Percentiles rank a stretch among this genome's conserved stretches.
phyloP scores from a whole-genome alignment of 2,113 vertebrate genomes.

The Columbina picui region DNA sequence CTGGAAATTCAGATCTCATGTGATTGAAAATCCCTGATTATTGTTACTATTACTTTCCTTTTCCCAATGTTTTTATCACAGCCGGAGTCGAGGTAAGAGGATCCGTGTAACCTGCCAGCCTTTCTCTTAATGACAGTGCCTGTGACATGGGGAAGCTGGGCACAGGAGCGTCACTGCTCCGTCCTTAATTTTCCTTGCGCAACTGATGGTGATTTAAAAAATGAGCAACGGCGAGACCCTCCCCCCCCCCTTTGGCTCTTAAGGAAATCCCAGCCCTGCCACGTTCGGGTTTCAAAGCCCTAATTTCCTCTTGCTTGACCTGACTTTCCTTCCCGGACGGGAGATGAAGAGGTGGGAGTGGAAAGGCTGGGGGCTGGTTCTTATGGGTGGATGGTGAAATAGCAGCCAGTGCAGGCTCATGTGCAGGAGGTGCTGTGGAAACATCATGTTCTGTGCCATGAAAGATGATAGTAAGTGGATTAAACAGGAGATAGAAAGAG shows the following conservation, averaged over 20 bases:
- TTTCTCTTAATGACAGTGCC: rapidly evolving
- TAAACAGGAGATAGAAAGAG: neutral
- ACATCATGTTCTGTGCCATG: neutral
- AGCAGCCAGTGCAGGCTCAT: neutral
- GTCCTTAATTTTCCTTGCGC: neutral
- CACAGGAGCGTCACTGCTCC: neutral
- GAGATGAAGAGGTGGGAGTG: neutral
- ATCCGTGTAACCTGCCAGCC: neutral
- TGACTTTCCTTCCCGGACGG: neutral
- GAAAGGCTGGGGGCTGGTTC: neutral
- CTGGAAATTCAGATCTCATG: neutral
- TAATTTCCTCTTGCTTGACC: conserved; percentile 17
- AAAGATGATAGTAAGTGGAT: neutral
- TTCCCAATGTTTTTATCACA: neutral
- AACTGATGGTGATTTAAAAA: neutral
- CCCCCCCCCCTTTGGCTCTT: neutral
- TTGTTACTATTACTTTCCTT: rapidly evolving
- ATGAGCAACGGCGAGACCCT: neutral
- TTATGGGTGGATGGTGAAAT: neutral
- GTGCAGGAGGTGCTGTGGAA: neutral
- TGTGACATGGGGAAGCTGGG: neutral
- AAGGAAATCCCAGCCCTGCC: neutral
- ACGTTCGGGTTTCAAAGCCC: neutral
- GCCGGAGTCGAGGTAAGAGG: neutral
- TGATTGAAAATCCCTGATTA: neutral